Conservation (phyloP, 2,113 vertebrate species). For the Herpetotheres cachinnans region DNA sequence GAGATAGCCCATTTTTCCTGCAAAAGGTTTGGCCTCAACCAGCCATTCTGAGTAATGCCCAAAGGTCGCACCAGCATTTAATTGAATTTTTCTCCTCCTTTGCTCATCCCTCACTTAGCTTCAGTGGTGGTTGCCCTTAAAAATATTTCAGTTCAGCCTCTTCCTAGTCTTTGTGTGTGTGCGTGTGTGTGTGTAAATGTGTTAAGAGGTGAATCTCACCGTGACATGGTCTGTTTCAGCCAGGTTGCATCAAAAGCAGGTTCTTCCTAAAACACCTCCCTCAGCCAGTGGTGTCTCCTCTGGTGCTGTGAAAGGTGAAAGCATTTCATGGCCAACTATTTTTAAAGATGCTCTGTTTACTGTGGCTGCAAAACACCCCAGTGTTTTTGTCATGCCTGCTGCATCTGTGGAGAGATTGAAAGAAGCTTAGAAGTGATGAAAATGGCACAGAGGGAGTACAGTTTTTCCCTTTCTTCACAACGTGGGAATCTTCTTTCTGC, state of each 20-base stretch:
- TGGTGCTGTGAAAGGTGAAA: background rate
- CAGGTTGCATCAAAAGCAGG: background rate
- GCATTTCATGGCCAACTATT: background rate
- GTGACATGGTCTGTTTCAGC: background rate
- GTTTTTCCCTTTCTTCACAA: background rate
- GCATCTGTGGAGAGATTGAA: background rate
- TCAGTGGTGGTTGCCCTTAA: background rate
- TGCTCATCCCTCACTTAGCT: background rate
- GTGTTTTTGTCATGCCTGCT: background rate
- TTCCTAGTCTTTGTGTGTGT: background rate
- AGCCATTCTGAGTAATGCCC: background rate
- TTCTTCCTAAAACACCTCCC: background rate
- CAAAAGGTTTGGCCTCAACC: background rate
- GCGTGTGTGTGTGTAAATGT: background rate
- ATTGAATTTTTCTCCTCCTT: background rate
- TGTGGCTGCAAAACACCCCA: background rate
- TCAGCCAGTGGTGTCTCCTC: background rate
- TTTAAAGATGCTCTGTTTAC: background rate
- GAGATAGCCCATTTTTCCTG: slow-evolving; percentile 24
- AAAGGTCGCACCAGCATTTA: background rate
- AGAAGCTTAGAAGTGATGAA: background rate
- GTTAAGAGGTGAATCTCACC: background rate
- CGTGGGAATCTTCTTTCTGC: background rate
- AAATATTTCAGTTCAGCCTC: background rate
- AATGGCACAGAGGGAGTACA: background rate